phyloP scores from a whole-genome alignment of 2,113 vertebrate species.

The Macrotus californicus region DNA sequence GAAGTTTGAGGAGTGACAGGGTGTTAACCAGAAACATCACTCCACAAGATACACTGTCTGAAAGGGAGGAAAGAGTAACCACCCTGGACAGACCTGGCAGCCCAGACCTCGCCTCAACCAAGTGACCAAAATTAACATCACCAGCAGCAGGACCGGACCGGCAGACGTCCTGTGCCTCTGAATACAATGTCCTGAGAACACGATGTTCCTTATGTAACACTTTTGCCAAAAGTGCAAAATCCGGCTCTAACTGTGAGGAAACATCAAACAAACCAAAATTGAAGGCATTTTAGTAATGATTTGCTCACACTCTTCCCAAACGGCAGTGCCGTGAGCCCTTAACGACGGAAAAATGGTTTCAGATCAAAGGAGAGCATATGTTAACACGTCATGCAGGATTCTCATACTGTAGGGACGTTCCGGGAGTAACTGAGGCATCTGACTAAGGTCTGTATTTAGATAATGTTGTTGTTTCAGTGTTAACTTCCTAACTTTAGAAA shows the following conservation, averaged over 20 bases:
- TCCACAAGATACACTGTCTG: background rate
- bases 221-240: background rate
- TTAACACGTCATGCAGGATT: background rate
- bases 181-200: background rate
- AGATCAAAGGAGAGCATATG: background rate
- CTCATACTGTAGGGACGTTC: background rate
- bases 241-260: background rate
- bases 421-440: background rate
- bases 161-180: background rate
- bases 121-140: background rate
- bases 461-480: background rate
- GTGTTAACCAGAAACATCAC: background rate
- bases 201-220: background rate
- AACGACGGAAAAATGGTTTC: background rate
- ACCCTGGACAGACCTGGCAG: background rate
- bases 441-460: background rate
- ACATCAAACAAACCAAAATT: background rate
- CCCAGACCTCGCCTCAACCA: background rate
- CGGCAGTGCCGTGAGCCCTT: background rate
- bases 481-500: conserved; percentile 24
- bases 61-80: background rate
- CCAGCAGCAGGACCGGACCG: background rate
- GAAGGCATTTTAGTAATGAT: background rate
- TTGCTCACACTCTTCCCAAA: background rate
- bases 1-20: background rate